Evolutionary conservation across 2,888 invertebrate species (phyloP).

Genomic region (Incurvaria masculella): DNA sequence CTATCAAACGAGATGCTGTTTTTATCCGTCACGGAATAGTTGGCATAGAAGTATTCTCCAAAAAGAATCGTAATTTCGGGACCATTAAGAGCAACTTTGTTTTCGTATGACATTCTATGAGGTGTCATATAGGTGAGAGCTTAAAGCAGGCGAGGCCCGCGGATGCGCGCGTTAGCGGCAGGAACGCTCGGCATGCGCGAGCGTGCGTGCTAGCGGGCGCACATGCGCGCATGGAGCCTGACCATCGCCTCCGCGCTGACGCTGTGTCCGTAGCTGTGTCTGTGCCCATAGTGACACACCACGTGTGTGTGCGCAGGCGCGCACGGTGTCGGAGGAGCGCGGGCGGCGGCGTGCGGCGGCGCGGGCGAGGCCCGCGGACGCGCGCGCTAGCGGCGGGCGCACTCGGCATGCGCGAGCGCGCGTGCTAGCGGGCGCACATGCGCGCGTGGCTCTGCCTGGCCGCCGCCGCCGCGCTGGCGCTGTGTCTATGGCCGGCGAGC

Average conservation of each 20-base stretch:
- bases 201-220: slow-evolving; percentile 13
- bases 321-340: slow-evolving; percentile 26
- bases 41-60: too few relatives aligned
- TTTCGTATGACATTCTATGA: too few relatives aligned
- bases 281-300: neutral
- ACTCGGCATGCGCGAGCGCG: slow-evolving; percentile 31
- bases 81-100: too few relatives aligned
- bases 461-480: slow-evolving; percentile 26
- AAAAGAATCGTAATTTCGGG: too few relatives aligned
- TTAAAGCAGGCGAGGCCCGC: slow-evolving; percentile 35
- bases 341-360: slow-evolving; percentile 32
- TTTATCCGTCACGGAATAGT: too few relatives aligned
- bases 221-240: slow-evolving; percentile 43
- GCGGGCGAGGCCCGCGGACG: slow-evolving; percentile 35
- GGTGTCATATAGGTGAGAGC: too few relatives aligned
- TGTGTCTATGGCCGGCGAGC: too few relatives aligned
- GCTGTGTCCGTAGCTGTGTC: neutral
- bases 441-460: slow-evolving; percentile 49
- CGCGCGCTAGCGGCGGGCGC: slow-evolving; percentile 41
- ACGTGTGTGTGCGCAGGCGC: slow-evolving; percentile 34
- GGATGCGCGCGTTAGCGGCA: slow-evolving; percentile 23
- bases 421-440: slow-evolving; percentile 34
- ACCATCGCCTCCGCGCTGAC: neutral
- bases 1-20: too few relatives aligned
- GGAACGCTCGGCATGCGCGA: slow-evolving; percentile 36